Evolutionary conservation across 2,113 vertebrate genomes (phyloP).

Genomic region (Calidris pugnax): DNA sequence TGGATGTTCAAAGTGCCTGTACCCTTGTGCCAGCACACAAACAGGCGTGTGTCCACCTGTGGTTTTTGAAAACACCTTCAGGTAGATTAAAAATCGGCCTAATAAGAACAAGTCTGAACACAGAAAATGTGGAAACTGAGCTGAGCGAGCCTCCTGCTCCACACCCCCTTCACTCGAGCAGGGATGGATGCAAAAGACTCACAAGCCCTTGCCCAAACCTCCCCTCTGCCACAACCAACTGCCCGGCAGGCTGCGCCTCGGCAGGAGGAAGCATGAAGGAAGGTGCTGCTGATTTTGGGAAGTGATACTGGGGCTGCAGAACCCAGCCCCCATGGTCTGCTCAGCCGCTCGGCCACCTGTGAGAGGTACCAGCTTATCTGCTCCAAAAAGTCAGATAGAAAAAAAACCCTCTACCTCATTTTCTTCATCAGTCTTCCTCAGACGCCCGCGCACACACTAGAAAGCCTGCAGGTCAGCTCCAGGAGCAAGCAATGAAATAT

Average conservation of each 20-base stretch:
- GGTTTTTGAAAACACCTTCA: neutral
- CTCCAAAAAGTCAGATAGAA: neutral
- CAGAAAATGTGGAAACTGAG: neutral
- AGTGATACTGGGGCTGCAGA: neutral
- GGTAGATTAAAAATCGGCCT: neutral
- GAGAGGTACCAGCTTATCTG: no score
- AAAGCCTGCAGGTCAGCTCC: neutral
- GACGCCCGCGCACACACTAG: neutral
- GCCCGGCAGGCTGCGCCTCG: neutral
- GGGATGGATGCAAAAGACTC: neutral
- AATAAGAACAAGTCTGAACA: neutral
- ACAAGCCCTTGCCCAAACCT: neutral
- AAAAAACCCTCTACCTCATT: neutral
- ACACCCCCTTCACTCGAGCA: neutral
- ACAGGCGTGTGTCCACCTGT: neutral
- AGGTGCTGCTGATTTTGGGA: neutral
- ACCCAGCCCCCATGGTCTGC: fast-evolving
- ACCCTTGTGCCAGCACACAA: fast-evolving
- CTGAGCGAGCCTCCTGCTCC: neutral
- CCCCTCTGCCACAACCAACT: neutral
- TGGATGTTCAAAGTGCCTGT: neutral
- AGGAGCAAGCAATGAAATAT: neutral
- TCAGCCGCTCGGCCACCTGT: neutral
- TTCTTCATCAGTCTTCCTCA: neutral
- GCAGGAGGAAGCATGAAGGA: neutral